Percentiles rank a stretch among this genome's conserved stretches.
Conservation (phyloP, 2,113 vertebrate genomes). For the Gadus macrocephalus region DNA sequence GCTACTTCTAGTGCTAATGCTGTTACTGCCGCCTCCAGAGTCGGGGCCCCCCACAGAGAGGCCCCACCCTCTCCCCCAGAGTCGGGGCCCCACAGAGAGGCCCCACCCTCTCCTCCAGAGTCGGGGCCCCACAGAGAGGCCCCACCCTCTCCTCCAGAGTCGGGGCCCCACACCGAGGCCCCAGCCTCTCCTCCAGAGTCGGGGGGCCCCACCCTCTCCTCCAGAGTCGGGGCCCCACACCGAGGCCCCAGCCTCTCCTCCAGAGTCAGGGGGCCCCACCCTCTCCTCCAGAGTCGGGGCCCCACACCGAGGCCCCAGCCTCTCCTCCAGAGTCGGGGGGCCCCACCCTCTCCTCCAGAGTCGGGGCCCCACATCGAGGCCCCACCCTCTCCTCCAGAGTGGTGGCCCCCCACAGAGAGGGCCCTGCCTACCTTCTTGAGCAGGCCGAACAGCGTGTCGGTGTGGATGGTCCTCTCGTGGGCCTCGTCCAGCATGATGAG, state of each 20-base stretch:
- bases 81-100: background rate
- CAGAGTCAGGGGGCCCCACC: background rate
- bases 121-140: background rate
- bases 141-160: background rate
- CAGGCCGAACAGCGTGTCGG: constrained; percentile 93
- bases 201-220: background rate
- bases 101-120: too few species aligned
- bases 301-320: background rate
- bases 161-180: background rate
- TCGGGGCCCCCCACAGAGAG: background rate
- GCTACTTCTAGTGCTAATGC: too few species aligned
- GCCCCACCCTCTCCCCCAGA: background rate
- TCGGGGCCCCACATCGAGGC: background rate
- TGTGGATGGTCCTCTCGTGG: constrained; percentile 96
- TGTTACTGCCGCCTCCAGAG: background rate
- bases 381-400: background rate
- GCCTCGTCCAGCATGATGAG: constrained; percentile 98
- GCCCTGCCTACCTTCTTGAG: constrained; percentile 85
- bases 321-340: background rate
- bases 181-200: background rate
- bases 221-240: background rate
- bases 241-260: background rate
- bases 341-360: background rate
- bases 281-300: background rate
- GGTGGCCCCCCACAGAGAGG: background rate